Percentiles rank a stretch among this genome's conserved stretches.
Evolutionary conservation across 92 coral and sea anemone genomes (phyloP).

Genomic region (Plumapathes pennacea): DNA sequence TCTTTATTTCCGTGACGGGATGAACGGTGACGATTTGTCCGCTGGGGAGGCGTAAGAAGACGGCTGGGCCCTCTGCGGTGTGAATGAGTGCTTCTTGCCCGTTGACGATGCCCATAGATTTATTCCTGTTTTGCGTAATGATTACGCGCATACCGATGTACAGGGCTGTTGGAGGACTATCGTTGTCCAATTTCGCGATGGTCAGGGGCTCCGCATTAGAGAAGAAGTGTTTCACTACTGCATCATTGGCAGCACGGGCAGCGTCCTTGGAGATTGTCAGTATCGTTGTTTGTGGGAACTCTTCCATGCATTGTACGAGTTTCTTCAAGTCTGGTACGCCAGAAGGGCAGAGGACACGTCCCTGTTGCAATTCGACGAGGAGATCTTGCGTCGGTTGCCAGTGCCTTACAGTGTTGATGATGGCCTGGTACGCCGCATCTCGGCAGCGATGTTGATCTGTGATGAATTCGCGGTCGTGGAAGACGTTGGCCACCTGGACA

Average conservation of each 20-base stretch:
- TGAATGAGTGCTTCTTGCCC: conserved; percentile 5
- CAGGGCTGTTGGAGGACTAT: background rate
- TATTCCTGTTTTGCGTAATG: conserved; percentile 17
- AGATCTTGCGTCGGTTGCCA: conserved; percentile 9
- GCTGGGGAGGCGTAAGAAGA: background rate
- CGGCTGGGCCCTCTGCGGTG: background rate
- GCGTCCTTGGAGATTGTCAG: conserved; percentile 1
- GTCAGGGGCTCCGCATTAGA: no score
- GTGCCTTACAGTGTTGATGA: background rate
- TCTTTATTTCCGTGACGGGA: conserved; percentile 59
- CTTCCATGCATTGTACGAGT: background rate
- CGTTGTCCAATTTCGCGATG: no score
- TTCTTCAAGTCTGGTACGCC: background rate
- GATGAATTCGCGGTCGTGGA: background rate
- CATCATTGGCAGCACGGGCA: background rate
- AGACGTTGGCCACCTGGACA: background rate
- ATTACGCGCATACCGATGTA: conserved; percentile 13
- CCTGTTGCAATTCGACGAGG: conserved; percentile 1
- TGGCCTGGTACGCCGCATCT: background rate
- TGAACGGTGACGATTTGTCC: background rate
- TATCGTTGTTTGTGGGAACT: background rate
- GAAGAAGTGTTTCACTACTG: background rate
- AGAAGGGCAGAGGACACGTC: background rate
- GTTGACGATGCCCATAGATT: conserved; percentile 9
- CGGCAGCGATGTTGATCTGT: conserved; percentile 1